Evolutionary conservation across 2,113 vertebrate species (phyloP).

Genomic region (Megaceryle torquata): DNA sequence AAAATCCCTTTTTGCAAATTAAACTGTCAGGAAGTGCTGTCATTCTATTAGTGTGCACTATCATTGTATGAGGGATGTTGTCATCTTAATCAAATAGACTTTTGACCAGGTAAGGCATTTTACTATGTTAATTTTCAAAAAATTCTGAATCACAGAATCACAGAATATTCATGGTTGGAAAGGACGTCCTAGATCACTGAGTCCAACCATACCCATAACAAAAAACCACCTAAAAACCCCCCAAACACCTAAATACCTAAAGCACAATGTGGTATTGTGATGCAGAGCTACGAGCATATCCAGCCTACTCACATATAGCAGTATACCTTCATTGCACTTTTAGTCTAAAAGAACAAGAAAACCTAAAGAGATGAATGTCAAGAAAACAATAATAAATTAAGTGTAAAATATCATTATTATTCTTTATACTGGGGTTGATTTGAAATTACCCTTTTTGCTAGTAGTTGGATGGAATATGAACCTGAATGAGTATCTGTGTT

Average conservation of each 20-base stretch:
- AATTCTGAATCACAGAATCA: neutral
- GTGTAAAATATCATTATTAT: neutral
- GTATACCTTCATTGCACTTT: neutral
- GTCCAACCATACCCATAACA: no score
- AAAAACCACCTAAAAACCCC: no score
- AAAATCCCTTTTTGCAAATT: neutral
- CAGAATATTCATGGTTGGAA: no score
- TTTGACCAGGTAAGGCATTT: neutral
- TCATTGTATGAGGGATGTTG: neutral
- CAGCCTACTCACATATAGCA: neutral
- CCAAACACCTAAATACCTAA: no score
- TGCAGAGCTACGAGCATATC: neutral
- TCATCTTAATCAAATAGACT: neutral
- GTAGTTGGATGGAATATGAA: neutral
- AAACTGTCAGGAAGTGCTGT: neutral
- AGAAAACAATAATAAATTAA: neutral
- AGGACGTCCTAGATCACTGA: no score
- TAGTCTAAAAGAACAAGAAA: neutral
- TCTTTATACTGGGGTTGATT: neutral
- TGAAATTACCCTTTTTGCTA: neutral
- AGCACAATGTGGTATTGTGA: neutral
- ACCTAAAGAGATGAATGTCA: neutral
- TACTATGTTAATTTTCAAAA: neutral
- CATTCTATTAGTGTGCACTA: neutral
- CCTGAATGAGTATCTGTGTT: neutral